Percentiles rank a stretch among this genome's conserved stretches.
Evolutionary conservation across 2,888 invertebrate genomes (phyloP).

Genomic region (Aspidiotus rigidus): DNA sequence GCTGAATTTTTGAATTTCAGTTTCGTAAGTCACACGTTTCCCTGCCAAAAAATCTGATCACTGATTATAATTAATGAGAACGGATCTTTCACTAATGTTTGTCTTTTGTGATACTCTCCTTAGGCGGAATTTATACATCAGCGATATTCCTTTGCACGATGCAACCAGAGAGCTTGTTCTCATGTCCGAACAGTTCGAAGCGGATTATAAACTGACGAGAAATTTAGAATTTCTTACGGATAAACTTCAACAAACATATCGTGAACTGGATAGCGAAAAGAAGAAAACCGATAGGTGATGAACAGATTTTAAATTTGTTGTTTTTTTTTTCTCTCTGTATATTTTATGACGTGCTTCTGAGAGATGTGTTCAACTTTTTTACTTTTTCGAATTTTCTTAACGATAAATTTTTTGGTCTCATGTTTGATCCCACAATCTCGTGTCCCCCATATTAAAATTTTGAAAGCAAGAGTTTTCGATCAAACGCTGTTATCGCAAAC

Average conservation of each 20-base stretch:
- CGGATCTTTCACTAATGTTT: no score
- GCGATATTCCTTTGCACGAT: slow-evolving; percentile 91
- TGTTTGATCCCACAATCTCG: no score
- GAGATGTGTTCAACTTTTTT: not conserved
- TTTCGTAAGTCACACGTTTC: no score
- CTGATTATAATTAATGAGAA: no score
- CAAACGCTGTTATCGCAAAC: no score
- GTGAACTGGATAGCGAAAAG: slow-evolving; percentile 87
- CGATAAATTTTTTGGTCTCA: no score
- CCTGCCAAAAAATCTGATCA: no score
- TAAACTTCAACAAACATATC: slow-evolving; percentile 86
- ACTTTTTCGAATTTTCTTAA: no score
- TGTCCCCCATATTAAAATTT: no score
- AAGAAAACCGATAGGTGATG: slow-evolving; percentile 84
- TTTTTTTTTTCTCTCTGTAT: not conserved
- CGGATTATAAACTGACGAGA: slow-evolving; percentile 89
- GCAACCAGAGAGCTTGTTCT: slow-evolving; percentile 89
- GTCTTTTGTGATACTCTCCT: slow-evolving; percentile 35
- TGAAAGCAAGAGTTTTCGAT: no score
- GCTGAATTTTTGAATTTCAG: no score
- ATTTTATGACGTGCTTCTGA: not conserved
- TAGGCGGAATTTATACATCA: slow-evolving; percentile 82
- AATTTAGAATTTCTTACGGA: slow-evolving; percentile 89
- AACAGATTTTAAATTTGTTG: no score
- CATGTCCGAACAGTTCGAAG: slow-evolving; percentile 93